These are phyloP conservation scores for Chrysaora quinquecirrha DNA, from an alignment of 30 jellyfish, hydroid and myxozoan species.

Conservation along the genomic window DNA sequence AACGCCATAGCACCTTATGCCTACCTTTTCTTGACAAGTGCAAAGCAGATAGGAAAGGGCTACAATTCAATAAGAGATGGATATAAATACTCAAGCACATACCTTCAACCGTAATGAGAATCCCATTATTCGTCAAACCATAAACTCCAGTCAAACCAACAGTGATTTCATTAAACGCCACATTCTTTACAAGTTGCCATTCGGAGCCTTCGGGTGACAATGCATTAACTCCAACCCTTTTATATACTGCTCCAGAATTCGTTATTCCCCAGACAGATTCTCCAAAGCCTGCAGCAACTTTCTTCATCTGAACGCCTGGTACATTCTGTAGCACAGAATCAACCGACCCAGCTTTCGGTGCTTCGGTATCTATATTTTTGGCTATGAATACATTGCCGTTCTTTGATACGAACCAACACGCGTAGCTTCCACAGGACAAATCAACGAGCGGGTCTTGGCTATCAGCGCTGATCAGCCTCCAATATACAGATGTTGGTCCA, in stretches of 20 bases:
- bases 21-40: too few relatives aligned
- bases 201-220: conserved; percentile 64
- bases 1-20: too few relatives aligned
- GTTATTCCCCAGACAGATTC: conserved; percentile 77
- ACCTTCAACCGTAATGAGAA: conserved; percentile 67
- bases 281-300: conserved; percentile 78
- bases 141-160: conserved; percentile 80
- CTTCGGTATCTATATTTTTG: conserved; percentile 17
- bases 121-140: conserved; percentile 76
- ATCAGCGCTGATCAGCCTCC: conserved; percentile 26
- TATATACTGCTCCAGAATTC: conserved; percentile 58
- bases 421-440: conserved; percentile 76
- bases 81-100: too few relatives aligned
- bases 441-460: conserved; percentile 16
- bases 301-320: conserved; percentile 2
- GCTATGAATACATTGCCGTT: conserved; percentile 22
- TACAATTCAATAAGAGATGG: too few relatives aligned
- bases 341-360: not conserved
- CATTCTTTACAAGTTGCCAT: conserved; percentile 35
- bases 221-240: conserved; percentile 54
- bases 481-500: conserved; percentile 38
- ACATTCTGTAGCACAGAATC: not conserved
- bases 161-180: conserved; percentile 31
- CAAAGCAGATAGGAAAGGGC: too few relatives aligned
- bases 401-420: conserved; percentile 62